A percentile compares a stretch with the other conserved stretches of the same genome.
Evolutionary conservation across 1,140 invertebrate species (phyloP).

Genomic region (Philotrypesis tridentata): DNA sequence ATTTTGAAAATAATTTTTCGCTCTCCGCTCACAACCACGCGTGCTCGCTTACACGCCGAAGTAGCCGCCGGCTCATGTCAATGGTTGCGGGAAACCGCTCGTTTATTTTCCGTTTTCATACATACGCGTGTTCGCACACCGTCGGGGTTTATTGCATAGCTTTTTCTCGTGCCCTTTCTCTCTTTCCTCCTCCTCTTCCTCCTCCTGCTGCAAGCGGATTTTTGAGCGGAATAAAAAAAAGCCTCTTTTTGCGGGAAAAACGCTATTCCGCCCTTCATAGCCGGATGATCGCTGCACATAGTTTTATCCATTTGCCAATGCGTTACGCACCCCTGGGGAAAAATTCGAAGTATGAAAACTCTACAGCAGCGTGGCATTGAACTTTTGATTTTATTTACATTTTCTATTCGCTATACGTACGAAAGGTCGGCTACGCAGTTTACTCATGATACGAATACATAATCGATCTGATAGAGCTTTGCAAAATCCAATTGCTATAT

Average conservation of each 20-base stretch:
- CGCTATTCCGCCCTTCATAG: not conserved
- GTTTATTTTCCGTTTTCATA: conserved; percentile 33
- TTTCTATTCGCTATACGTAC: not conserved
- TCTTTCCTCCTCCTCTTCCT: not conserved
- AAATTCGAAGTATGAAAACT: not conserved
- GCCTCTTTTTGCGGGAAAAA: not conserved
- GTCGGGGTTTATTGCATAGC: conserved; percentile 3
- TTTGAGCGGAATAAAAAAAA: conserved; percentile 3
- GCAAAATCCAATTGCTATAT: no score
- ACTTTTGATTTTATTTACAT: not conserved
- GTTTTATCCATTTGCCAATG: conserved; percentile 12
- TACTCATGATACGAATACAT: not conserved
- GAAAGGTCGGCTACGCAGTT: no score
- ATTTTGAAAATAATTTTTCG: conserved; percentile 8
- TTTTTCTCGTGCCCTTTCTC: not conserved
- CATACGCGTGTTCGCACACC: not conserved
- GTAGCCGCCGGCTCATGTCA: conserved; percentile 6
- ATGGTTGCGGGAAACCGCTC: conserved; percentile 26
- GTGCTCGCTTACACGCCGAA: not conserved
- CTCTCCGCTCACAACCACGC: not conserved
- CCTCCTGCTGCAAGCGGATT: not conserved
- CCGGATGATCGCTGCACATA: conserved; percentile 24
- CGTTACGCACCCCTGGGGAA: not conserved
- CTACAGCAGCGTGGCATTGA: not conserved
- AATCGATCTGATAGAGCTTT: not conserved